These are phyloP conservation scores for Dissostichus mawsoni DNA, from an alignment of 2,113 vertebrate species.

Conservation along the genomic window DNA sequence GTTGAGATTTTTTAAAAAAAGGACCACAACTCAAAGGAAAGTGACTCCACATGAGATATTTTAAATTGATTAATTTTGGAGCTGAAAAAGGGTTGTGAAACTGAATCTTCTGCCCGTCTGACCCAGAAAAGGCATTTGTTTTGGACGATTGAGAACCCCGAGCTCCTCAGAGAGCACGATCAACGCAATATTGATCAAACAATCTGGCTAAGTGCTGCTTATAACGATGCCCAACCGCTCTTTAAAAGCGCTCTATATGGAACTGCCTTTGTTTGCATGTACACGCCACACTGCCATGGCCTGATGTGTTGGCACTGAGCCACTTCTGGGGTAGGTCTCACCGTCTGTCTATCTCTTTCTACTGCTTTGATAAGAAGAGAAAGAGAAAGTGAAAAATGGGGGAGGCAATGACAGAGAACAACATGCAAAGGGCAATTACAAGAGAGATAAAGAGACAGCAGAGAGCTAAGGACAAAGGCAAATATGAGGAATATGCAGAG, in stretches of 20 bases:
- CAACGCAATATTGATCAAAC: slow-evolving; percentile 73
- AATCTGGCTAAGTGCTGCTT: slow-evolving; percentile 72
- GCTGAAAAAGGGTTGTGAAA: slow-evolving; percentile 39
- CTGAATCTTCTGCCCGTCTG: slow-evolving; percentile 18
- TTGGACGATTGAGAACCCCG: slow-evolving; percentile 37
- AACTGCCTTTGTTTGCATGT: slow-evolving; percentile 52
- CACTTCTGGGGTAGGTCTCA: slow-evolving; percentile 29
- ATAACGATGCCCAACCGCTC: slow-evolving; percentile 48
- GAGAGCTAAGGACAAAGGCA: slow-evolving; percentile 38
- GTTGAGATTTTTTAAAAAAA: slow-evolving; percentile 5
- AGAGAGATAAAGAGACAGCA: slow-evolving; percentile 22
- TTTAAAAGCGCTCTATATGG: slow-evolving; percentile 54
- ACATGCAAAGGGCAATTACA: slow-evolving; percentile 52
- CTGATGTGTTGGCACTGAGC: slow-evolving; percentile 46
- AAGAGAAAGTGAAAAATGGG: neutral
- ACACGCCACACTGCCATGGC: slow-evolving; percentile 24
- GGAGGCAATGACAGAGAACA: slow-evolving; percentile 22
- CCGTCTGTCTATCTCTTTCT: slow-evolving; percentile 18
- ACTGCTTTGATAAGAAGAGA: slow-evolving; percentile 20
- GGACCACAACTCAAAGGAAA: neutral
- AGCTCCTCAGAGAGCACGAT: slow-evolving; percentile 62
- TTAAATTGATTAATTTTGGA: slow-evolving; percentile 32
- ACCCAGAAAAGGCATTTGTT: slow-evolving; percentile 29
- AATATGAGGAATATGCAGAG: slow-evolving; percentile 22
- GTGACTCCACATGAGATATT: slow-evolving; percentile 24